These are phyloP conservation scores for Diadophis punctatus DNA, from an alignment of 2,113 vertebrate species.

Conservation along the genomic window DNA sequence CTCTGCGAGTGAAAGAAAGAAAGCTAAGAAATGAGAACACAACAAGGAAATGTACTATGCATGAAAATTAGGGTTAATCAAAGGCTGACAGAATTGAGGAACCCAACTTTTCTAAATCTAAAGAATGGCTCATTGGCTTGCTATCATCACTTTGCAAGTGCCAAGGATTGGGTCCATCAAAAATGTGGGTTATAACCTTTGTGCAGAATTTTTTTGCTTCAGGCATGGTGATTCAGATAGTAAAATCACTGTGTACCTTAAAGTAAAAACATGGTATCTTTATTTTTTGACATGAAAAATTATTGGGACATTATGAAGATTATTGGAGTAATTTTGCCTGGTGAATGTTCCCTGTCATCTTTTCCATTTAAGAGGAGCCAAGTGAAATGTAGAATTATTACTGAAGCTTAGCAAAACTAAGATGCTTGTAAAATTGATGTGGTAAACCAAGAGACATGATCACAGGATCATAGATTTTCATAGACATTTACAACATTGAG, in stretches of 20 bases:
- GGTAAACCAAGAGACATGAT: not conserved
- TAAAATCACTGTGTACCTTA: not conserved
- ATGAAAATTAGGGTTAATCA: not conserved
- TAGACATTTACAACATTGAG: not conserved
- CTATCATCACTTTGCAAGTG: not conserved
- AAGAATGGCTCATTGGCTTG: not conserved
- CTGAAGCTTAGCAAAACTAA: not conserved
- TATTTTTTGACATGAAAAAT: not conserved
- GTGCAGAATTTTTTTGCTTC: not conserved
- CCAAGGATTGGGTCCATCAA: not conserved
- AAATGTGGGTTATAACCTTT: not conserved
- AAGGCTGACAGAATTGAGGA: not conserved
- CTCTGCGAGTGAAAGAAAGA: not conserved
- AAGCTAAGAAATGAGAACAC: not conserved
- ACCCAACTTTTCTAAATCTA: not conserved
- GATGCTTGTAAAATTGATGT: not conserved
- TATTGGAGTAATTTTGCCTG: not conserved
- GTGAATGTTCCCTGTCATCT: not conserved
- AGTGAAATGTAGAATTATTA: not conserved
- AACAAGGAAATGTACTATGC: not conserved
- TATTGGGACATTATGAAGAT: not conserved
- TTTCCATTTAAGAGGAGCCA: not conserved
- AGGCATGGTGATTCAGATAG: not conserved
- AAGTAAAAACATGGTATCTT: not conserved
- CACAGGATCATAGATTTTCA: not conserved